phyloP scores from a whole-genome alignment of 1,140 invertebrate genomes.

The Acromyrmex echinatior region DNA sequence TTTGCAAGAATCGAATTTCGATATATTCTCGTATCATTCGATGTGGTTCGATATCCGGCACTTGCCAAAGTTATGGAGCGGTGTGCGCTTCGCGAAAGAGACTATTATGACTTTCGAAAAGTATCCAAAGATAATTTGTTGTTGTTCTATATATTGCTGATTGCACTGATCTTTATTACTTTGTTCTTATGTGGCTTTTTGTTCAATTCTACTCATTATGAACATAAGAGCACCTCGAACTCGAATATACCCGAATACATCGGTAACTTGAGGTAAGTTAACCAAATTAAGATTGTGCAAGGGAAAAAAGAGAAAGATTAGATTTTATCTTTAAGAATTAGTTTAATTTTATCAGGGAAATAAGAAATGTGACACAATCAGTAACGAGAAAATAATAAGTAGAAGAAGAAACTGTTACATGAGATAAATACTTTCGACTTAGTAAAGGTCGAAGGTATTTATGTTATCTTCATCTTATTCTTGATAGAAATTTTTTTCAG shows the following conservation, averaged over 20 bases:
- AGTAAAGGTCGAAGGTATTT: too few relatives aligned
- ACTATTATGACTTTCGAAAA: too few relatives aligned
- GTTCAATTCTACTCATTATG: slow-evolving; percentile 87
- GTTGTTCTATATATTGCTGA: slow-evolving; percentile 76
- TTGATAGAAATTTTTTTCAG: too few relatives aligned
- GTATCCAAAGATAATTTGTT: slow-evolving; percentile 42
- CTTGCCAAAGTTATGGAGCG: background rate
- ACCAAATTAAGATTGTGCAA: background rate
- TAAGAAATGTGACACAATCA: too few relatives aligned
- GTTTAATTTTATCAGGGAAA: too few relatives aligned
- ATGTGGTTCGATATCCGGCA: background rate
- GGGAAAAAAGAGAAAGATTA: too few relatives aligned
- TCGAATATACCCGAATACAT: slow-evolving; percentile 87
- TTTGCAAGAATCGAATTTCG: slow-evolving; percentile 3
- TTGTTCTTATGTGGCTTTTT: slow-evolving; percentile 89
- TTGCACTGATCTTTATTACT: slow-evolving; percentile 79
- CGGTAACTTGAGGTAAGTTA: slow-evolving; percentile 86
- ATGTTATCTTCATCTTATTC: too few relatives aligned
- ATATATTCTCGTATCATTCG: too few relatives aligned
- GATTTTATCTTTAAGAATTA: too few relatives aligned
- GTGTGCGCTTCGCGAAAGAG: background rate
- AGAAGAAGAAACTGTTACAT: too few relatives aligned
- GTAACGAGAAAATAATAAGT: too few relatives aligned
- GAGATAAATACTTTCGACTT: too few relatives aligned
- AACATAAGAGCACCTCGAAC: slow-evolving; percentile 84